Evolutionary conservation across 1,140 invertebrate species (phyloP).

Genomic region (Cherax destructor): DNA sequence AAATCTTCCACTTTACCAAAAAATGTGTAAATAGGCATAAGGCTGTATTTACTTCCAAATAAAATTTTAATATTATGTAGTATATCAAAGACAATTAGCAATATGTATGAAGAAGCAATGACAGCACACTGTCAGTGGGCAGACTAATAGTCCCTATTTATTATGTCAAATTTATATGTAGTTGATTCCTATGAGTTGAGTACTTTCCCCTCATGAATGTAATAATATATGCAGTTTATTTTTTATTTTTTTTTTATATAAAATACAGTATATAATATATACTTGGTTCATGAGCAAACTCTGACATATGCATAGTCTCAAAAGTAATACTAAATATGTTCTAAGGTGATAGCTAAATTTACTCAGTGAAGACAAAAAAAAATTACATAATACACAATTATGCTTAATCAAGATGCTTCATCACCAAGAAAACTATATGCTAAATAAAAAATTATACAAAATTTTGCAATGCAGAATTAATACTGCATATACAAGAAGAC

Average conservation of each 20-base stretch:
- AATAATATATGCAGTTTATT: no score
- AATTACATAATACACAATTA: no score
- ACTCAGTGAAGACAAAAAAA: no score
- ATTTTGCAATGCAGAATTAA: neutral
- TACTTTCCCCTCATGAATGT: no score
- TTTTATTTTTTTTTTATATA: neutral
- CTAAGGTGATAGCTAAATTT: no score
- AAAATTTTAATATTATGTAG: neutral
- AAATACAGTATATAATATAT: neutral
- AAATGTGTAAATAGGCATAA: neutral
- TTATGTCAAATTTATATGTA: neutral
- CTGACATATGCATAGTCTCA: neutral
- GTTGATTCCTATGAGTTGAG: no score
- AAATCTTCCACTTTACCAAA: conserved; percentile 19
- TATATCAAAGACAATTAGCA: neutral
- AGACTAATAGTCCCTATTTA: neutral
- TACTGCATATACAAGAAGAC: neutral
- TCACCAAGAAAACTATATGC: neutral
- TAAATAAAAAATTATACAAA: neutral
- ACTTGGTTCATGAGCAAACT: neutral
- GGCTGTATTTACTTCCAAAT: neutral
- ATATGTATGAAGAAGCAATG: neutral
- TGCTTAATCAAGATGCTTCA: neutral
- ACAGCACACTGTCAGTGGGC: neutral
- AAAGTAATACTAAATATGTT: neutral